Base-by-base conservation (phyloP, 2,113 vertebrate species). In the Ifrita kowaldi region DNA sequence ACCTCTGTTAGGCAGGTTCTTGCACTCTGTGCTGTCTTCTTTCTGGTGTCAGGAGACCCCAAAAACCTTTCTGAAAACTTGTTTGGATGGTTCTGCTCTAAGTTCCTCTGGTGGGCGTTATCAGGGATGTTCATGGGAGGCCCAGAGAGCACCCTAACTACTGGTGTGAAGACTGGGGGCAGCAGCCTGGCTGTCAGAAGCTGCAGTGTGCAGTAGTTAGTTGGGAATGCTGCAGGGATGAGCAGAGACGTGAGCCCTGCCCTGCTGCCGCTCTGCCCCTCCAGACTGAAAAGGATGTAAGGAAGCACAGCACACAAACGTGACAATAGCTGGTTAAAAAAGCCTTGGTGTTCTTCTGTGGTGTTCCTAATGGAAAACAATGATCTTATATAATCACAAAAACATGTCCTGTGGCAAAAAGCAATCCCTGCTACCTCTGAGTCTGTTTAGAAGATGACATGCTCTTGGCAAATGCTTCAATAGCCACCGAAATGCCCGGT, bases 381-480 rank as follows among this genome's bases (percentile, higher is more conserved):
- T 68, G 30, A 77, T 71, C 87, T 93, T 68, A 73, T 47, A 56
- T 80, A 89, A 91, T 84, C 62, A 76, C 44, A 71, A 92, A 93
- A 95, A 68, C 59, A 50, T 84, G 85, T 88, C 67, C 69, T 84
- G 75, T 80, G 83, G 53, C 76, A 89, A 93, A 95, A 90, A 5
- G 18, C 53, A 63, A 37, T 81, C 83, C 20, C 20, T 89, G 13
- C 84, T 71, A 82, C 89, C 86, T 90, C 85, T 15, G 85, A 94
- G 53, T 64, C 52, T 82, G 33, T 62, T 95, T 67, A 63, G 85
- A 93, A 74, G 71, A 81, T 83, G 93, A 90, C 50, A 85, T 52
- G 60, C 52, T 97, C 97, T 97, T 93, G 70, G 77, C 78, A 88
- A 97, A 57, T 55, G 62, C 90, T 95, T 98, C 97, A 97, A 95